Base-by-base conservation (phyloP, 1,140 invertebrate genomes). In the Cephus cinctus region DNA sequence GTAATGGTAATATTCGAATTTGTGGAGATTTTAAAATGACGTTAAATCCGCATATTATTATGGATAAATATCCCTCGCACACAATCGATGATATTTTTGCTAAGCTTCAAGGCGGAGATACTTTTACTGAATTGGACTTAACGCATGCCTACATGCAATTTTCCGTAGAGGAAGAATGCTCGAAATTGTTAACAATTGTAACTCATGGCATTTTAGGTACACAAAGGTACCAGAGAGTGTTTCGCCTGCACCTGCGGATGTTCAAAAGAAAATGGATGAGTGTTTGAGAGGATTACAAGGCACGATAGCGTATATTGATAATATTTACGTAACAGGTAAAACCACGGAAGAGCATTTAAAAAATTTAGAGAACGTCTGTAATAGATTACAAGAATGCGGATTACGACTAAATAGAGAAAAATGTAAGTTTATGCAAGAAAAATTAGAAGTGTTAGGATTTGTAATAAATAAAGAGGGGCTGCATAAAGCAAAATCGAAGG, bases 391-490 rank as follows among this genome's bases (percentile, higher is more conserved):
- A 15, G 38, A 41, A 19, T 18, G 16, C n/a, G 25, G 22, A 8
- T 48, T 48, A 9, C 27, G 20, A 43, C 38, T 48, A 23, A 48
- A 30, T 23, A 20, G 12, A 2, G 40, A 42, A 15, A 47, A 47
- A 21, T 47, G 45, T 20, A 22, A 47, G 20, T 47, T 47, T 40
- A n/a, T 40, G 16, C 6, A 27, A 15, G 23, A 20, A 8, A 35
- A 35, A 14, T 5, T 35, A 6, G 32, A 48, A 42, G 22, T 22
- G 3, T 45, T 66, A 11, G 65, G 65, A 11, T 53, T 65, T 35
- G 32, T 35, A 43, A 38, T 71, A 21, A 30, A 46, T 21, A 19
- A 21, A 3, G 36, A 48, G 4, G 67, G 65, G 6, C 47, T 71
- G 11, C 3, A 45, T 54, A 19, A 31, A 54, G 4, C 43, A 46